A percentile compares a stretch with the other conserved stretches of the same genome.
Conservation (phyloP, 2,113 vertebrate genomes). For the Cygnus buccinator region DNA sequence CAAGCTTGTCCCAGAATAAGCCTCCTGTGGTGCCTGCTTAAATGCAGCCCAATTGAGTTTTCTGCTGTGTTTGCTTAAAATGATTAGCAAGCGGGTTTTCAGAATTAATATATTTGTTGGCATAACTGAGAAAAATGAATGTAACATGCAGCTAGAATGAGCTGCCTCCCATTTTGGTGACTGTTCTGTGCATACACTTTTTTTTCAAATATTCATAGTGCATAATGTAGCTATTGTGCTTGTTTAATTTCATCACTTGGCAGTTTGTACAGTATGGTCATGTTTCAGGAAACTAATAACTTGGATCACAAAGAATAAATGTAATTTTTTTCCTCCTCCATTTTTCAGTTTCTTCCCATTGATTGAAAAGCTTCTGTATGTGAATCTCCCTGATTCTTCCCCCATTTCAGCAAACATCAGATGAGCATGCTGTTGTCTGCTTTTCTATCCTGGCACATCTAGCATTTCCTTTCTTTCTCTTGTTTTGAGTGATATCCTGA, state of each 20-base stretch:
- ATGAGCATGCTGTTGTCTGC: neutral
- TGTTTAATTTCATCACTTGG: neutral
- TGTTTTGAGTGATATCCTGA: neutral
- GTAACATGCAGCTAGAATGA: neutral
- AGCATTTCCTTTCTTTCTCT: neutral
- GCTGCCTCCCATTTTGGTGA: neutral
- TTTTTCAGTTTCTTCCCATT: neutral
- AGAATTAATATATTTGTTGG: neutral
- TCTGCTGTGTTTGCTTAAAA: neutral
- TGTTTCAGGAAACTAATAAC: neutral
- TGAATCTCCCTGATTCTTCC: neutral
- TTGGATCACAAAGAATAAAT: neutral
- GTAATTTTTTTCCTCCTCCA: neutral
- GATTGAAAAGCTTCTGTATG: neutral
- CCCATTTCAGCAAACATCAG: neutral
- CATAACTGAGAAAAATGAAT: neutral
- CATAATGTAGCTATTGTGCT: neutral
- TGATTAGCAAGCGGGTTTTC: constrained; percentile 5
- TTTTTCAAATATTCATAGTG: neutral
- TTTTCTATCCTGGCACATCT: neutral
- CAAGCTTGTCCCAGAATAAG: neutral
- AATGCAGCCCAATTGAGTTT: neutral
- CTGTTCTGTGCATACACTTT: neutral
- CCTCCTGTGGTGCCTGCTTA: neutral
- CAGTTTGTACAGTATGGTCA: neutral